Evolutionary conservation across 2,888 invertebrate genomes (phyloP), one percentile per base, ranked within the genome.

Genomic region (Stegophylla sp.): DNA sequence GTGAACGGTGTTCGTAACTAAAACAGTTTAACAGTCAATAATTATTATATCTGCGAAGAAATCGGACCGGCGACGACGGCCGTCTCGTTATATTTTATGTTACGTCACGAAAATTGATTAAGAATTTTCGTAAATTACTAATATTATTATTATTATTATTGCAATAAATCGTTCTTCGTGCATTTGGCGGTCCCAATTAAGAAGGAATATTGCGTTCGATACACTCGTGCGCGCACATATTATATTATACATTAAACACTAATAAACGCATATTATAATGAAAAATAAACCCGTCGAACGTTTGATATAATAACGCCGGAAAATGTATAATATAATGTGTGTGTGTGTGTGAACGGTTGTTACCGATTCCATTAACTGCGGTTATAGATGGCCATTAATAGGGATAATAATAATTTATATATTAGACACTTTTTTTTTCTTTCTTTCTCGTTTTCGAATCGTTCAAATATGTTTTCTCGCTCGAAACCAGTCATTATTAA

Each of bases 91-190:
- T 66, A 69, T 51, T 51, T 26, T 51, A 17, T 5, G n/a, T 51
- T 51, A n/a, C 51, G 10, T 23, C 20, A 15, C 17, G 51, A 71
- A 51, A 53, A 34, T 71, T n/a, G 20, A 69, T 69, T 69, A 69
- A n/a, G 51, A 7, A 69, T 69, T 69, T 69, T 71, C 69, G 51
- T 71, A 67, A 20, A 53, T 53, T 15, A n/a, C n/a, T n/a, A n/a
- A n/a, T n/a, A 64, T 64, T 12, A 43, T 64, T 51, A 69, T 71
- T 48, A 53, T 71, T 71, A 53, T 34, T 71, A 51, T 53, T 51
- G 69, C 69, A 20, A 71, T 71, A 53, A 71, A 71, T 20, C 15
- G 34, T 20, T 51, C 20, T 15, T 23, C 26, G 23, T 66, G 67
- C 45, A 45, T 67, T 67, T 45, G 67, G 17, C 45, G 45, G 67